Percentiles rank a stretch among this genome's conserved stretches.
Conservation (phyloP, 2,113 vertebrate genomes). For the Ptilorrhoa leucosticta region DNA sequence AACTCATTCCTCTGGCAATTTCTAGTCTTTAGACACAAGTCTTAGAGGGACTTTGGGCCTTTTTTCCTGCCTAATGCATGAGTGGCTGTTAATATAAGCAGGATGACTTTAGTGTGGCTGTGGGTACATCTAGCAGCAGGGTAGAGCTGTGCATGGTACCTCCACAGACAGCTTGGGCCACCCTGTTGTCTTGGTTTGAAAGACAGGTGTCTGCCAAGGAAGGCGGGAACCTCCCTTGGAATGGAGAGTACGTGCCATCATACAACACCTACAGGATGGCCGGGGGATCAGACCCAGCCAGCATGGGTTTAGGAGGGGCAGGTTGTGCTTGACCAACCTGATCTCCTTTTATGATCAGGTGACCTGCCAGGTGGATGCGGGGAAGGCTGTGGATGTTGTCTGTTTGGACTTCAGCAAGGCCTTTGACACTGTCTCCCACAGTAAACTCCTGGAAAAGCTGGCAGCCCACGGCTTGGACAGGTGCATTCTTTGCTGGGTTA, state of each 20-base stretch:
- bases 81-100: not conserved
- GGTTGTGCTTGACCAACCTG: not conserved
- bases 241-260: not conserved
- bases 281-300: not conserved
- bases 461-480: not conserved
- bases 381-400: not conserved
- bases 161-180: not conserved
- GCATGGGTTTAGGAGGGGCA: not conserved
- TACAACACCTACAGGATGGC: not conserved
- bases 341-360: not conserved
- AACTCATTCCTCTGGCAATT: not conserved
- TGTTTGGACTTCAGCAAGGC: no score
- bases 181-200: not conserved
- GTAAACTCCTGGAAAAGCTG: not conserved
- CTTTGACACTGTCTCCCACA: not conserved
- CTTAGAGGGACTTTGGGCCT: not conserved
- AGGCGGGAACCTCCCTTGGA: not conserved
- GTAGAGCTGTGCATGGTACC: not conserved
- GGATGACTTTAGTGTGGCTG: not conserved
- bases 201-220: not conserved
- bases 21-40: not conserved
- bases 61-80: not conserved
- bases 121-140: not conserved
- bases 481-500: not conserved
- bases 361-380: fast-evolving